Evolutionary conservation across 2,888 invertebrate genomes (phyloP).

Genomic region (Smittia sp.): DNA sequence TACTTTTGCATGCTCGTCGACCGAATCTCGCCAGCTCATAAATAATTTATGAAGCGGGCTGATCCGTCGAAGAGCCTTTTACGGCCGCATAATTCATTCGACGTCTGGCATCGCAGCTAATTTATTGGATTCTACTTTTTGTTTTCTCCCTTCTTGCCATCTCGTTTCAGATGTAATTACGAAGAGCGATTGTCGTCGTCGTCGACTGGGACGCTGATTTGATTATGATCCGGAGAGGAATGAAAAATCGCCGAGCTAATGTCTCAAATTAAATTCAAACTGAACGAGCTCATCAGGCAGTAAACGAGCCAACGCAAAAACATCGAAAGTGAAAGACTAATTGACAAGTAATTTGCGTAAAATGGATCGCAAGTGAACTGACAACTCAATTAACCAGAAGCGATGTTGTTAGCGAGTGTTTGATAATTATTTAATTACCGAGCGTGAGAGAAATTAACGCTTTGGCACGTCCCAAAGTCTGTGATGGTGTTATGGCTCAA

Average conservation of each 20-base stretch:
- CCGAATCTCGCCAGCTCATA: background rate
- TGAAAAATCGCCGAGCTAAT: background rate
- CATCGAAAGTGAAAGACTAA: background rate
- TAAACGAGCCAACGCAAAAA: background rate
- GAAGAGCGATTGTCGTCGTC: background rate
- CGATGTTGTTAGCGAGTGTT: background rate
- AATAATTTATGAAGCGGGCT: slow-evolving; percentile 9
- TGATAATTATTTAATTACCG: background rate
- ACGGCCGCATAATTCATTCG: slow-evolving; percentile 10
- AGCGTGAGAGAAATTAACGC: background rate
- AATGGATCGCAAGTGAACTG: background rate
- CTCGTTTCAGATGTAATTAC: slow-evolving; percentile 11
- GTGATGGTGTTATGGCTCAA: slow-evolving; percentile 20
- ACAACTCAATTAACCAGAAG: background rate
- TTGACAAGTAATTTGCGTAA: background rate
- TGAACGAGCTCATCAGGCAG: background rate
- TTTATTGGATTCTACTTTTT: slow-evolving; percentile 7
- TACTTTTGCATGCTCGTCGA: background rate
- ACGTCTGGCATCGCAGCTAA: slow-evolving; percentile 1
- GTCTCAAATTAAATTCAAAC: background rate
- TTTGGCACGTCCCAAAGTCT: background rate
- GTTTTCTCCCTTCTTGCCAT: slow-evolving; percentile 1
- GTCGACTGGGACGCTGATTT: background rate
- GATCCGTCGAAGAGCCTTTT: background rate
- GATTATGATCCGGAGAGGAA: slow-evolving; percentile 12